Evolutionary conservation across 2,888 invertebrate genomes (phyloP), one percentile per base, ranked within the genome.

Genomic region (Entomobrya multifasciata): DNA sequence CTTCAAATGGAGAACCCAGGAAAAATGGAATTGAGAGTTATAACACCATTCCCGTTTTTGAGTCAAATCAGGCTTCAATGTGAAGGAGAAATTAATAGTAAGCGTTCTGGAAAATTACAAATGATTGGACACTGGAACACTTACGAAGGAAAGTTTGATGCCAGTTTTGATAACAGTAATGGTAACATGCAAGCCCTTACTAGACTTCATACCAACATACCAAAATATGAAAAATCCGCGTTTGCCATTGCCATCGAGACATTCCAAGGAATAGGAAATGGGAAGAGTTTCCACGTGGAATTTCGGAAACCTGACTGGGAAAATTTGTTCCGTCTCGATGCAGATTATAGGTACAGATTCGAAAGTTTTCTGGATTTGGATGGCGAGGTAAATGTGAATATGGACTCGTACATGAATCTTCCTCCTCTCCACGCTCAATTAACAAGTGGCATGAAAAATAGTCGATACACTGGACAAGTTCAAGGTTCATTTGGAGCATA

Each of bases 161-260:
- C 91, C 30, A 88, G 90, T 41, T 86, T 86, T 76, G 90, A 89
- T 44, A 72, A 87, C 67, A 89, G 89, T 4, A 89, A 90, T 44
- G 86, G 88, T 3, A 86, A 80, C 60, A 82, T 83, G 78, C 30
- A 86, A 87, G 57, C 87, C 87, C 22, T 82, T 78, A 65, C 91
- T 10, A 87, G 91, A 30, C 85, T 92, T 1, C 76, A 52, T 0
- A 91, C 92, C 13, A 92, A 92, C 13, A 91, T 92, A 77, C 49
- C 78, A n/a, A 57, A 83, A 13, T 91, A 90, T 72, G 91, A 91
- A 86, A 90, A 90, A 17, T 91, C 88, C 77, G 89, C 89, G 6
- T 87, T 90, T 27, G 87, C 88, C 0, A 85, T 91, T 25, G 84
- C 90, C 44, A 80, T 90, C 60, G 88, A 91, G 81, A 90, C 88